A percentile compares a stretch with the other conserved stretches of the same genome.
phyloP scores from a whole-genome alignment of 1,140 invertebrate genomes.

The Onthophagus taurus region DNA sequence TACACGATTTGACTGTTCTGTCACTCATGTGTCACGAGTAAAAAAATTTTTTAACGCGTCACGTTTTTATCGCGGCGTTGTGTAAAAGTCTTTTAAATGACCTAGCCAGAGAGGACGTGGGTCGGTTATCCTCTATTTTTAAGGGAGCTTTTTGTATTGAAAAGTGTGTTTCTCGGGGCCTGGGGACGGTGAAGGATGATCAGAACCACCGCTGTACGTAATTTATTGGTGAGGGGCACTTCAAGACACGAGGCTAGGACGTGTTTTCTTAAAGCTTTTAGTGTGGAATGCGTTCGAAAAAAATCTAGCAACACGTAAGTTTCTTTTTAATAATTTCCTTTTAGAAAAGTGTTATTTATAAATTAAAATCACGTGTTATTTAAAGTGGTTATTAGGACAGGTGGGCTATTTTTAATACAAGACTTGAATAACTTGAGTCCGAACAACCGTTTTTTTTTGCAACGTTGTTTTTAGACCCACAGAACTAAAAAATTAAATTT shows the following conservation, averaged over 20 bases:
- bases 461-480: neutral
- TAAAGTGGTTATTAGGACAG: neutral
- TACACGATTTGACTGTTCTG: too few species aligned
- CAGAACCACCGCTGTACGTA: constrained; percentile 54
- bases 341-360: constrained; percentile 1
- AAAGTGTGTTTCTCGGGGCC: constrained; percentile 1
- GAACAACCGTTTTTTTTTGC: constrained; percentile 1
- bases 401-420: neutral
- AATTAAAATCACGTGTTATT: neutral
- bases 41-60: too few species aligned
- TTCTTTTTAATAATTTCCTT: neutral
- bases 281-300: constrained; percentile 49
- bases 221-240: constrained; percentile 49
- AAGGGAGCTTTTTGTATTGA: constrained; percentile 11
- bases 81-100: constrained; percentile 17
- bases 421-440: neutral
- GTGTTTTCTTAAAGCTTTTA: constrained; percentile 49
- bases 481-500: neutral
- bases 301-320: constrained; percentile 52
- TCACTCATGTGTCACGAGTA: too few species aligned
- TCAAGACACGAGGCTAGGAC: constrained; percentile 46
- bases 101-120: constrained; percentile 24
- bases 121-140: constrained; percentile 25
- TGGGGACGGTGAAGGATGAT: constrained; percentile 45
- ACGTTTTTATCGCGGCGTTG: too few species aligned